Conservation (phyloP, 2,113 vertebrate genomes). For the Carlito syrichta region DNA sequence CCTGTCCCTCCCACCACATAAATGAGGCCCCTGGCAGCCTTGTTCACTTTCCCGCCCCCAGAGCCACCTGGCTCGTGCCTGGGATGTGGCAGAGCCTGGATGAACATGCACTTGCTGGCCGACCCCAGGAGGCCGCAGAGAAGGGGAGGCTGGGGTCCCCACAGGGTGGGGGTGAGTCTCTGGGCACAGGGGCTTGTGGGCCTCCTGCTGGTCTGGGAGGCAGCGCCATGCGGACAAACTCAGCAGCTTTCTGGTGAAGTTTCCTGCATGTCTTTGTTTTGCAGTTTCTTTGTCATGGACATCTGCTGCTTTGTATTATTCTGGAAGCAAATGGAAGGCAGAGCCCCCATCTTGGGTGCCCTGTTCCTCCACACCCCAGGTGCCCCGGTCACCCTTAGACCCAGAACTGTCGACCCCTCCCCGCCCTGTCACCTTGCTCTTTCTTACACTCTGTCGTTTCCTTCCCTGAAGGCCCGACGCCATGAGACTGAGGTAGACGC, state of each 20-base stretch:
- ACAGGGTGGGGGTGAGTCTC: fast-evolving
- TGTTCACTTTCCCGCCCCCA: neutral
- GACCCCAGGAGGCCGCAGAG: neutral
- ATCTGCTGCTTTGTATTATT: neutral
- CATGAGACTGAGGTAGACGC: neutral
- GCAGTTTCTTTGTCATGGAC: neutral
- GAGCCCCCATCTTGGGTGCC: neutral
- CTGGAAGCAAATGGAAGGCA: neutral
- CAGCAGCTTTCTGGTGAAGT: neutral
- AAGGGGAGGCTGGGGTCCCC: fast-evolving
- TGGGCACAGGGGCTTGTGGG: fast-evolving
- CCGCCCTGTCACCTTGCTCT: neutral
- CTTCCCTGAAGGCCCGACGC: neutral
- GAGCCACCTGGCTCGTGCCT: neutral
- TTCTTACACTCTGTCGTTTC: too few species aligned
- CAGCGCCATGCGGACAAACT: neutral
- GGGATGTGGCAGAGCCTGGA: neutral
- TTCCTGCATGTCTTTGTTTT: neutral
- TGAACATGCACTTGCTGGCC: neutral
- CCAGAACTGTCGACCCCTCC: neutral
- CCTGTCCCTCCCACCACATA: neutral
- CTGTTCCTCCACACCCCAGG: neutral
- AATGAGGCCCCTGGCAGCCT: neutral
- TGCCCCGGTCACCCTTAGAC: too few species aligned
- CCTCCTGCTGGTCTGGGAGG: neutral